phyloP scores from a whole-genome alignment of 1,140 invertebrate genomes.

The Leptinotarsa texana region DNA sequence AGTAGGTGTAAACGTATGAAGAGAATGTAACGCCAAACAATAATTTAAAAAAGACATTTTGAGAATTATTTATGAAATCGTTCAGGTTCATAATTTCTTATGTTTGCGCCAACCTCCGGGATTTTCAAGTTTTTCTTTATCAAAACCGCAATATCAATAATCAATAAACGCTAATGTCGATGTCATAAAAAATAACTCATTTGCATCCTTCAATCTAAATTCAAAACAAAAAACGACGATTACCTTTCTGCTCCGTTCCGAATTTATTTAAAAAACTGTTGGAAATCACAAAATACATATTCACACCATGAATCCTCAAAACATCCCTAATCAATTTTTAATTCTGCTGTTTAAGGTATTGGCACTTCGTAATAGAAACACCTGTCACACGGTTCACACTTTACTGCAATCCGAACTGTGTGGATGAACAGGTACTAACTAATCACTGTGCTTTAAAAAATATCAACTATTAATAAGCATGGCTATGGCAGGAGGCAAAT shows the following conservation, averaged over 20 bases:
- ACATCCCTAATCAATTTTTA: background rate
- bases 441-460: background rate
- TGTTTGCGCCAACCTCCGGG: too few relatives aligned
- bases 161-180: too few relatives aligned
- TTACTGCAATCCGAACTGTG: too few relatives aligned
- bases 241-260: background rate
- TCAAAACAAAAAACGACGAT: background rate
- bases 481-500: background rate
- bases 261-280: background rate
- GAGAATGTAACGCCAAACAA: too few relatives aligned
- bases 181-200: too few relatives aligned
- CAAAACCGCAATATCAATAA: too few relatives aligned
- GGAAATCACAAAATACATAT: background rate
- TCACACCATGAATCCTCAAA: conserved; percentile 2
- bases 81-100: too few relatives aligned
- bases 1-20: too few relatives aligned
- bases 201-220: background rate
- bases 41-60: too few relatives aligned
- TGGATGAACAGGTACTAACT: background rate
- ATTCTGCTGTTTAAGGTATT: background rate
- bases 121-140: too few relatives aligned
- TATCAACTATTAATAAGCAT: background rate
- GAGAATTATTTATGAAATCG: too few relatives aligned
- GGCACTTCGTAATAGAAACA: background rate
- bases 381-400: background rate